Evolutionary conservation across 2,888 invertebrate genomes (phyloP).

Genomic region (Ennomos erosarius): DNA sequence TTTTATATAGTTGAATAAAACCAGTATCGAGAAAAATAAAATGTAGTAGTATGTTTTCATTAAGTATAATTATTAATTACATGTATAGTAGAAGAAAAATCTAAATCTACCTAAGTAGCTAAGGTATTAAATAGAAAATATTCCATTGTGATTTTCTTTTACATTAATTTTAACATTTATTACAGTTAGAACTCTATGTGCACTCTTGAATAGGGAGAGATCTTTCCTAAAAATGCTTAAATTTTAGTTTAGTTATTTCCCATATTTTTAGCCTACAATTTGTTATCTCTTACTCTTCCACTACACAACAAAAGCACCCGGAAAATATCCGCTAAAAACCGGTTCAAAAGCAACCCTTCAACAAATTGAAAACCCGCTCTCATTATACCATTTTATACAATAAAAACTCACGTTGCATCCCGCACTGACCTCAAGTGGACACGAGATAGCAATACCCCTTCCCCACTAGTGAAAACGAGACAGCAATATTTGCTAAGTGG

Average conservation of each 20-base stretch:
- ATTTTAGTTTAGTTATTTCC: neutral
- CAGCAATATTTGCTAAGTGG: slow-evolving; percentile 57
- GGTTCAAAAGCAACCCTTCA: slow-evolving; percentile 43
- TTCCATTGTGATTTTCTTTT: no score
- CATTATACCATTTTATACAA: slow-evolving; percentile 66
- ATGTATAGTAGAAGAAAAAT: no score
- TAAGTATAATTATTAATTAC: no score
- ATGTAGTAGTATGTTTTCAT: no score
- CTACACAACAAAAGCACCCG: slow-evolving; percentile 25
- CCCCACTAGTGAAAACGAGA: slow-evolving; percentile 53
- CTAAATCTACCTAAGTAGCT: no score
- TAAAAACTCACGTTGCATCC: slow-evolving; percentile 71
- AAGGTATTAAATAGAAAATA: no score
- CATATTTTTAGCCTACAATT: neutral
- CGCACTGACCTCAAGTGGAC: slow-evolving; percentile 64
- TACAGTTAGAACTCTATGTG: no score
- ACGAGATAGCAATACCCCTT: slow-evolving; percentile 50
- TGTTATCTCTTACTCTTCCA: slow-evolving; percentile 10
- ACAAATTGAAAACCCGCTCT: slow-evolving; percentile 49
- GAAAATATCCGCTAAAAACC: slow-evolving; percentile 37
- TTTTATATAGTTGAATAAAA: no score
- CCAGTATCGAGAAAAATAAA: no score
- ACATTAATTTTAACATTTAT: no score
- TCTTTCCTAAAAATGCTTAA: no score
- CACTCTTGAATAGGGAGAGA: no score